Evolutionary conservation across 1,140 invertebrate species (phyloP).

Genomic region (Penaeus japonicus): DNA sequence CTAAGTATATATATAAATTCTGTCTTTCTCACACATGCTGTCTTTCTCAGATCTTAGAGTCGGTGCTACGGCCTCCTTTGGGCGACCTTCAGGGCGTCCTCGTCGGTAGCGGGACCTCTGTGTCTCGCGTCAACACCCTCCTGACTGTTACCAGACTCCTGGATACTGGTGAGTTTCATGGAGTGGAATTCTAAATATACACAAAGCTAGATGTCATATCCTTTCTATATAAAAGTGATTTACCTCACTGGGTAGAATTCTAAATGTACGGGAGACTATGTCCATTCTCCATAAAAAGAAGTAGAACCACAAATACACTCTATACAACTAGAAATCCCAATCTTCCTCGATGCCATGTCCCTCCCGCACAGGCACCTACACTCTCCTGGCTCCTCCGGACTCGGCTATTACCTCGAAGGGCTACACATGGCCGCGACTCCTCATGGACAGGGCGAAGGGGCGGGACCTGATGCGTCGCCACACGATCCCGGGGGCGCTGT

Average conservation of each 20-base stretch:
- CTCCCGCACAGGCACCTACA: conserved; percentile 15
- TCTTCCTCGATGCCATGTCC: background rate
- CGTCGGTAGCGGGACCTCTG: conserved; percentile 21
- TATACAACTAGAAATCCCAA: background rate
- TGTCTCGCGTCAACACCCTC: conserved; percentile 37
- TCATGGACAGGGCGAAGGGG: conserved; percentile 31
- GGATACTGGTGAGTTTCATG: background rate
- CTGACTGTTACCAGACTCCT: conserved; percentile 20
- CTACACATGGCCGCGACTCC: conserved; percentile 50
- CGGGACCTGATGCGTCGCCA: conserved; percentile 30
- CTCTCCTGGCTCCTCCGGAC: conserved; percentile 51
- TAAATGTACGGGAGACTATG: no score
- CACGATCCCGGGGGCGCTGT: conserved; percentile 41
- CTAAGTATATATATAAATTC: background rate
- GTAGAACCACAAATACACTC: background rate
- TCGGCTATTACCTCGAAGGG: conserved; percentile 56
- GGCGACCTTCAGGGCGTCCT: conserved; percentile 44
- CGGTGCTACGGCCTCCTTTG: conserved; percentile 35
- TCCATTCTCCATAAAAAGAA: no score
- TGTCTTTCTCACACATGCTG: background rate
- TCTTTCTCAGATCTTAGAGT: conserved; percentile 41
- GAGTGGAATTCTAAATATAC: no score
- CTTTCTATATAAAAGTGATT: no score
- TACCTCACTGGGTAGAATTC: no score
- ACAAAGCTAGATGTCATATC: no score